Base-by-base conservation (phyloP, 2,888 invertebrate species). In the Thereva nobilitata region DNA sequence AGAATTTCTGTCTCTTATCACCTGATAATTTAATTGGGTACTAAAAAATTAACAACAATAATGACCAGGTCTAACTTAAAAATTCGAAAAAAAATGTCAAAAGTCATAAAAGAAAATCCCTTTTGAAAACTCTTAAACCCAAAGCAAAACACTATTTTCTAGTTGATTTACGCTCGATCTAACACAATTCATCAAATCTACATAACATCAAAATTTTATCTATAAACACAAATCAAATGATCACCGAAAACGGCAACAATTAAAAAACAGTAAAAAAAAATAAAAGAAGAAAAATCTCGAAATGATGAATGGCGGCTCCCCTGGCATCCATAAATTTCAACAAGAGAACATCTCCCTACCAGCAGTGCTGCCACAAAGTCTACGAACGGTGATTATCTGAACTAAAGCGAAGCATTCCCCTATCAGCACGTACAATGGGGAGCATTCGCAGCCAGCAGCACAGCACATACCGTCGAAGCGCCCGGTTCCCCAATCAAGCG, bases 291-390 rank as follows among this genome's bases (percentile, higher is more conserved):
- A 52, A 5, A 34, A 38, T 56, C 61, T n/a, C 47, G 3, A 59
- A 61, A 50, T 61, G 61, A 61, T 61, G 50, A 61, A 61, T 61
- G 61, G 50, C 34, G 6, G 40, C 41, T 9, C 40, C 38, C 57
- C 34, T 4, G 37, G 41, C 47, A 38, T 47, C 38, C 57, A 59
- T 59, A 47, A 59, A 59, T 59, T 59, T 47, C 8, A n/a, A 59
- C 50, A 5, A 57, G 23, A 23, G 23, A 44, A 12, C 34, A 34
- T 61, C 68, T 64, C 49, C 10, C 49, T 64, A 59, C 5, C 40
- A 49, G 1, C 55, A 12, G 71, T 71, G 71, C 71, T 71, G 71
- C 71, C 68, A 55, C 40, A 67, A 67, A 55, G 53, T 68, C 68
- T 65, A 64, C 49, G 44, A 64, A 52, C 47, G 67, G 38, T 55